Conservation (phyloP, 1,140 invertebrate species). For the Hesperophylax magnus region DNA sequence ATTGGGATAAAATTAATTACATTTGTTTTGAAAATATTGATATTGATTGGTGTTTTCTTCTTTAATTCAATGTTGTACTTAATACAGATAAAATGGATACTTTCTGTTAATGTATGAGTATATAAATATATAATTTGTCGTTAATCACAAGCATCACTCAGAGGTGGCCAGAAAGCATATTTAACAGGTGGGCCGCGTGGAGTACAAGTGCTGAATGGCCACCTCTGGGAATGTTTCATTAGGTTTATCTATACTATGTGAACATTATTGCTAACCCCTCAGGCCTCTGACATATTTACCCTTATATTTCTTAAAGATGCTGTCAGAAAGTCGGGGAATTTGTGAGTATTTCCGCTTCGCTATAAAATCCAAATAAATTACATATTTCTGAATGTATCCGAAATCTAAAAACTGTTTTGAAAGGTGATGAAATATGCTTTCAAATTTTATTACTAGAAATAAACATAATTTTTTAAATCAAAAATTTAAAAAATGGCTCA, state of each 20-base stretch:
- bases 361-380: no score
- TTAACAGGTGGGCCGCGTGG: background rate
- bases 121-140: slow-evolving; percentile 40
- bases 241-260: slow-evolving; percentile 34
- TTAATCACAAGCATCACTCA: slow-evolving; percentile 33
- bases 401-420: no score
- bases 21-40: slow-evolving; percentile 27
- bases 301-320: no score
- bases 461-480: no score
- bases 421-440: no score
- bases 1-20: slow-evolving; percentile 8
- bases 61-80: slow-evolving; percentile 45
- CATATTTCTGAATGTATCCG: no score
- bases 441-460: no score
- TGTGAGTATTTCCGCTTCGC: no score
- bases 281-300: no score
- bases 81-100: slow-evolving; percentile 40
- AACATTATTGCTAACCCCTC: no score
- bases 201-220: background rate
- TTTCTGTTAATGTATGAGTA: slow-evolving; percentile 40
- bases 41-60: slow-evolving; percentile 21
- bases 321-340: no score
- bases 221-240: slow-evolving; percentile 14
- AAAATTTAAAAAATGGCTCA: no score
- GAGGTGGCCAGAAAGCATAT: background rate